These are phyloP conservation scores for Formicarius rufipectus DNA, from an alignment of 2,113 vertebrate species.

Conservation along the genomic window DNA sequence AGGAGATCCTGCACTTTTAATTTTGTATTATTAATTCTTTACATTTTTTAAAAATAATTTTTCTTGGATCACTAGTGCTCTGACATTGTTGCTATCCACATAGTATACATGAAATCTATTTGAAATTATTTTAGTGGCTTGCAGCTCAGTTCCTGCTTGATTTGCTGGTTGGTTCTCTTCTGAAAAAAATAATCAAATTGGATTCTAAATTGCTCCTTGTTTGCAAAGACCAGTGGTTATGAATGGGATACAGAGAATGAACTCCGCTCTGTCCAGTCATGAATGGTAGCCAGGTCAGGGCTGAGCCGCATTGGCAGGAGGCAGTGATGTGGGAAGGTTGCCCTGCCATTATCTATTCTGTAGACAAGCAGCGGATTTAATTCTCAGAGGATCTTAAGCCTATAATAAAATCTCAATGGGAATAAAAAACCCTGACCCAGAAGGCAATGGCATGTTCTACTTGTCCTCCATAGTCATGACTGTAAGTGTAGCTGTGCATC, in stretches of 20 bases:
- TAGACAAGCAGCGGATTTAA: constrained; percentile 27
- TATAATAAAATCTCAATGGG: constrained; percentile 39
- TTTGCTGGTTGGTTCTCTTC: constrained; percentile 2
- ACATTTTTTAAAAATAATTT: background rate
- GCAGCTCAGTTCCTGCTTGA: background rate
- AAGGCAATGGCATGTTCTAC: background rate
- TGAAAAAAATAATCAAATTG: background rate
- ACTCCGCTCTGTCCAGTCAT: constrained; percentile 30
- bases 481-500: background rate
- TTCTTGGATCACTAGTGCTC: background rate
- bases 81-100: background rate
- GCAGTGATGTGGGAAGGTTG: constrained; percentile 40
- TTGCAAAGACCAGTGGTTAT: constrained; percentile 32
- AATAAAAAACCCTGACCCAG: constrained; percentile 35
- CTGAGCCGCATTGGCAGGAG: constrained; percentile 17
- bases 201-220: constrained; percentile 34
- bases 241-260: constrained; percentile 21
- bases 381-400: constrained; percentile 31
- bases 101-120: background rate
- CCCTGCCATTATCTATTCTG: constrained; percentile 51
- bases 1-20: background rate
- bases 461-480: background rate
- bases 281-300: constrained; percentile 46
- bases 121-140: background rate
- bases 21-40: background rate